Evolutionary conservation across 2,113 vertebrate species (phyloP), one percentile per base, ranked within the genome.

Genomic region (Paracanthobrama guichenoti): DNA sequence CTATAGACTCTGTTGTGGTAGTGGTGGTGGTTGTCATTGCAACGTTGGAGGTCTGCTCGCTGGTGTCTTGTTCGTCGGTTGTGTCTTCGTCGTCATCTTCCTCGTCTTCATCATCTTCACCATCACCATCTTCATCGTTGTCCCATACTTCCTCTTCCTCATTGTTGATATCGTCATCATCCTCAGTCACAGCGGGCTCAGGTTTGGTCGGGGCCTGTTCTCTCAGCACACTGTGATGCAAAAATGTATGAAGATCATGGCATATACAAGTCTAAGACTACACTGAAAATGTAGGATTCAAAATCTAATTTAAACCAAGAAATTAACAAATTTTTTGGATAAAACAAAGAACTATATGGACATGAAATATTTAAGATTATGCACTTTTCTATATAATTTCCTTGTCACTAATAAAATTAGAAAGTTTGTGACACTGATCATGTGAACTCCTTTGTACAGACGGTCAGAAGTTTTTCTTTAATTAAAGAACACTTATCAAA

Each of bases 11-110:
- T 0, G 97, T 99, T 77, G 96, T 97, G 46, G 97, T 97, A 80
- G 97, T 99, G 77, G 97, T 98, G 20, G 97, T 99, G 82, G 97
- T 97, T 2, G 97, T 98, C 92, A 97, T 97, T 77, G 97, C 98
- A 6, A 98, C 91, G 88, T 95, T 96, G 86, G 96, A 94, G 0
- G 92, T 95, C 35, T 94, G 95, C 84, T 98, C 97, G 62, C 96
- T 96, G 0, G 95, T 96, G 26, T 97, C 94, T 39, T 94, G 95
- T 60, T 97, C 97, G 1, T 94, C 91, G 0, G 93, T 94, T 74
- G 94, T 90, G 26, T 96, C 95, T 0, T 90, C 94, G 26, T 97
- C 96, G 2, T 94, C 96, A 85, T 50, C 95, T 31, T 96, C 95
- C 0, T 94, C 94, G 55, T 96, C 94, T 3, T 94, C 94, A 81